Evolutionary conservation across 2,888 invertebrate genomes (phyloP), one percentile per base, ranked within the genome.

Genomic region (Acleris sparsana): DNA sequence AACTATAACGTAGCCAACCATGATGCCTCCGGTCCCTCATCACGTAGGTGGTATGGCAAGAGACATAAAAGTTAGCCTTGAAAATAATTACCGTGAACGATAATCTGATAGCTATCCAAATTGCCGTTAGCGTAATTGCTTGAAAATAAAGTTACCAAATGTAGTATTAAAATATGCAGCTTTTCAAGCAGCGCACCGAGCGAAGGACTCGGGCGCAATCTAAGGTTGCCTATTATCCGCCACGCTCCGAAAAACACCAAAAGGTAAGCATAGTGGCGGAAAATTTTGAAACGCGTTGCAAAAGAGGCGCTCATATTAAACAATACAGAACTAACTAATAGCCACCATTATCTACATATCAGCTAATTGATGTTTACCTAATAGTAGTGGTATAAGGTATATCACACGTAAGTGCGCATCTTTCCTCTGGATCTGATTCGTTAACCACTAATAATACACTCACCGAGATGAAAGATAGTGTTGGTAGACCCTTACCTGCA

Each of bases 201-300:
- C 87, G 90, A 92, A 92, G 92, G 92, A 92, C 92, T 87, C 82
- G 82, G 83, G 86, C 85, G 89, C 87, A 87, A 88, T 87, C 86
- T 89, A 89, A 90, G 92, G 91, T 89, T 90, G 88, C 88, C 89
- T 89, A 89, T 90, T 89, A 88, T 85, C 82, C 89, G 92, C 89
- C 86, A 92, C 92, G 92, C 92, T 92, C 92, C 92, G 91, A 92
- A 92, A 91, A 92, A 70, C 91, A 92, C 82, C 85, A 86, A 92
- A 91, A 90, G 88, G 89, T 86, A 90, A 86, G 72, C 86, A 86
- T 84, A 86, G 83, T 85, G 81, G 88, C 88, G 89, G 90, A 87
- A 88, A 89, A 86, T 92, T 91, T 91, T 90, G 89, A 87, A 92
- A 92, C 84, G 73, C 73, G 75, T 92, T 92, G 84, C 91, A 83